Evolutionary conservation across 1,140 invertebrate genomes (phyloP), one percentile per base, ranked within the genome.

Genomic region (Andrena cerasifolii): DNA sequence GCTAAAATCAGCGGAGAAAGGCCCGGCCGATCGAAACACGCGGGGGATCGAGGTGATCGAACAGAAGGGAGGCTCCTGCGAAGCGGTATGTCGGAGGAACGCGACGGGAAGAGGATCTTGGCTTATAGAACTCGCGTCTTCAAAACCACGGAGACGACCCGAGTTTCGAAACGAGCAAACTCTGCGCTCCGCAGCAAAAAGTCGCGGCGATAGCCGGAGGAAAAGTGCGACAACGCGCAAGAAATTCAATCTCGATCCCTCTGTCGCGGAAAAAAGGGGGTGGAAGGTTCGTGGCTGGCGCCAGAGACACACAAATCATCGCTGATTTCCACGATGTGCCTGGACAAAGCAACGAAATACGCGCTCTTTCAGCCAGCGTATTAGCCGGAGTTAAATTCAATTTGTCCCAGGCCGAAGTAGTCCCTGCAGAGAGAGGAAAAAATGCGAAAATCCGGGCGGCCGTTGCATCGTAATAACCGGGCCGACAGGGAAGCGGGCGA

Each of bases 311-410:
- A 65, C 61, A 70, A 83, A 83, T 83, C 82, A 82, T 78, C 51
- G 68, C 76, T 79, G 82, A 83, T 83, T 83, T 79, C 66, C 80
- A 45, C 66, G 74, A 62, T 68, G 78, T 63, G 45, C 45, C 45
- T 1, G 66, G 75, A 77, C 67, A 77, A 77, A 77, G 67, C 75
- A 47, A 56, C 56, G 65, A 61, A 70, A 77, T 62, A 65, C 67
- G 74, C 80, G 67, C 81, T 82, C 81, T 82, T 83, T 74, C 59
- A 51, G 70, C 62, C 36, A 49, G 40, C 51, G 68, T 83, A 83
- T 83, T 83, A 83, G 80, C 75, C 40, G 21, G 65, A 74, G 68
- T 83, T 83, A 83, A 84, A 85, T 84, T 80, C 78, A 85, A 85
- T 84, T 85, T 80, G 82, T 73, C 63, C n/a, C 72, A 45, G 71